These are phyloP conservation scores for Hippocampus zosterae DNA, from an alignment of 2,113 vertebrate species.

Conservation along the genomic window DNA sequence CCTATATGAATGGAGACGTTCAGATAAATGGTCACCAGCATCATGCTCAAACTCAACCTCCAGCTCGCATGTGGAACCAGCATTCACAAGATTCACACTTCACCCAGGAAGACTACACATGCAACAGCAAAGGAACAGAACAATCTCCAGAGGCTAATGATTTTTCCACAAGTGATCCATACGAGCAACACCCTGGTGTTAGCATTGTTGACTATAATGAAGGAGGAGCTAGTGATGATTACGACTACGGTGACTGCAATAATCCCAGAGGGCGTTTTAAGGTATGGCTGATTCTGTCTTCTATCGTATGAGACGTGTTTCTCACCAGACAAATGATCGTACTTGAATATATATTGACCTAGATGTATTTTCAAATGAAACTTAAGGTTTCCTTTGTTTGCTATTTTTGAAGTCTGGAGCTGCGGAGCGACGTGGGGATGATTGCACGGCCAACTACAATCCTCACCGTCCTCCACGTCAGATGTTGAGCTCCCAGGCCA, in stretches of 20 bases:
- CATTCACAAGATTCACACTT: conserved; percentile 62
- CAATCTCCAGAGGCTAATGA: conserved; percentile 60
- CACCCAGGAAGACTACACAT: conserved; percentile 58
- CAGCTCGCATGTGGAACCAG: conserved; percentile 70
- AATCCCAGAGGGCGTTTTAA: conserved; percentile 73
- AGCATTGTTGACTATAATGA: conserved; percentile 72
- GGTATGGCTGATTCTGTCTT: conserved; percentile 42
- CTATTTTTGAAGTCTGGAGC: conserved; percentile 53
- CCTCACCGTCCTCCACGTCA: conserved; percentile 75
- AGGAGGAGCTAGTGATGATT: conserved; percentile 57
- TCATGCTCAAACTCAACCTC: conserved; percentile 49
- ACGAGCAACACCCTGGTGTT: conserved; percentile 59
- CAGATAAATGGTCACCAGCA: conserved; percentile 53
- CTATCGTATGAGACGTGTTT: too few species aligned
- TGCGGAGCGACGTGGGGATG: conserved; percentile 52
- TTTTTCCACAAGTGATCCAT: conserved; percentile 65
- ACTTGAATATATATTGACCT: background rate
- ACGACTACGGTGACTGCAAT: conserved; percentile 60
- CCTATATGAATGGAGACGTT: conserved; percentile 47
- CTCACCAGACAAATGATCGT: background rate
- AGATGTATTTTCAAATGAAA: background rate
- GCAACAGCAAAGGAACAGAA: conserved; percentile 56
- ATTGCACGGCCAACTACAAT: conserved; percentile 82
- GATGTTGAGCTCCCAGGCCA: conserved; percentile 60
- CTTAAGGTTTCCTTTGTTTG: conserved; percentile 1